Evolutionary conservation across 2,113 vertebrate species (phyloP), one percentile per base, ranked within the genome.

Genomic region (Acanthisitta chloris): DNA sequence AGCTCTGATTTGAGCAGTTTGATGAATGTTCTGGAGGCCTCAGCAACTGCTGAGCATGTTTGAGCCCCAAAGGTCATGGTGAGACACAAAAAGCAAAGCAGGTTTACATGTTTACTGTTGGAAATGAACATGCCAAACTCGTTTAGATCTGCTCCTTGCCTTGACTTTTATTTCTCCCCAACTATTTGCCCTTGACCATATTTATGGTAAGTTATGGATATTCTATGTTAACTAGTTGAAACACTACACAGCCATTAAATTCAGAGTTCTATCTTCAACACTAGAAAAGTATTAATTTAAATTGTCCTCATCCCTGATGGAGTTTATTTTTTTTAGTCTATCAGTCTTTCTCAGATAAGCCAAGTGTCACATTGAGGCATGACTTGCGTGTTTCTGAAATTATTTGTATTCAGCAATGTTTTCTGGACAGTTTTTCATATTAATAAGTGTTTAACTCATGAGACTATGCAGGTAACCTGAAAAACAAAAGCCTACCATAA

Each of bases 341-440:
- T 96, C 92, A 86, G 58, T 67, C 69, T 49, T 95, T 84, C 65
- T 86, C 96, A 95, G 92, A 55, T 77, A 65, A 94, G 86, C 67
- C 88, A 94, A 92, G 70, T 90, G 96, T 96, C 95, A 96, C 92
- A 89, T 6, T 95, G 93, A 95, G 80, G 81, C 77, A 70, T 14
- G 46, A 52, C 91, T 91, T 96, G 78, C 88, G 94, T 97, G 89
- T 95, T 92, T 77, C 92, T 96, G 73, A 59, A 29, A 86, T n/a
- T 0, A 81, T 97, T 89, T 86, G 67, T 57, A 91, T 92, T 93
- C 95, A 78, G 58, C 71, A 74, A 73, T 81, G 33, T 79, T 96
- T 97, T 91, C 55, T 92, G 85, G 92, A 51, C 69, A 88, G 18
- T 72, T 94, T 92, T 92, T 73, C 80, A 42, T 34, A 16, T 58